Percentiles rank a stretch among this genome's conserved stretches.
These are phyloP conservation scores for Brachionus sp. DNA, from an alignment of 1,140 invertebrate species.

Conservation along the genomic window DNA sequence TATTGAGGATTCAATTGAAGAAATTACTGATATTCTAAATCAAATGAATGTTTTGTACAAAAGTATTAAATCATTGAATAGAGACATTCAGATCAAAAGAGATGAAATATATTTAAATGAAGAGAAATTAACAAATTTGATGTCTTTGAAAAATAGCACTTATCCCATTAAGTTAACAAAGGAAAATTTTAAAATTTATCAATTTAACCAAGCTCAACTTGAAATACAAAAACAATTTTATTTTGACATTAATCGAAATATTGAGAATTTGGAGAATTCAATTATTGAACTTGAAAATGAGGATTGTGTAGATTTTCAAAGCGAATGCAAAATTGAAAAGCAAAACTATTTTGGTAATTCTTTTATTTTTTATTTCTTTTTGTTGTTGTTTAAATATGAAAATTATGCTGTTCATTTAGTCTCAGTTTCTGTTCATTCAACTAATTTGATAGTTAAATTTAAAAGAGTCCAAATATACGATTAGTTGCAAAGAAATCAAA, in stretches of 20 bases:
- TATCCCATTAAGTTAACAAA: not conserved
- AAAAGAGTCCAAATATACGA: no score
- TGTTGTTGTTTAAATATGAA: no score
- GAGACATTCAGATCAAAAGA: not conserved
- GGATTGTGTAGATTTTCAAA: not conserved
- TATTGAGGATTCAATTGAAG: not conserved
- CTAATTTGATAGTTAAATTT: no score
- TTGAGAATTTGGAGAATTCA: not conserved
- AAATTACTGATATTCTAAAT: not conserved
- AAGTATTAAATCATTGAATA: not conserved
- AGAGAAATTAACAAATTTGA: not conserved
- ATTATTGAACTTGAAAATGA: not conserved
- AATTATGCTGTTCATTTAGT: not conserved
- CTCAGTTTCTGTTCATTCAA: no score
- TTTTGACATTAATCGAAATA: not conserved
- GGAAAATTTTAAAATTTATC: not conserved
- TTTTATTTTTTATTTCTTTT: not conserved
- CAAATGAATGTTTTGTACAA: not conserved
- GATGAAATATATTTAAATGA: not conserved
- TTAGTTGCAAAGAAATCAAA: no score
- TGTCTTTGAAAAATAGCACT: not conserved
- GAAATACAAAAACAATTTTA: not conserved
- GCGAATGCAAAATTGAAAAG: not conserved
- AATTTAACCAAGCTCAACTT: not conserved
- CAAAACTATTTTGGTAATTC: not conserved